Conservation (phyloP, 2,888 invertebrate species). For the Diplolepis rosae region DNA sequence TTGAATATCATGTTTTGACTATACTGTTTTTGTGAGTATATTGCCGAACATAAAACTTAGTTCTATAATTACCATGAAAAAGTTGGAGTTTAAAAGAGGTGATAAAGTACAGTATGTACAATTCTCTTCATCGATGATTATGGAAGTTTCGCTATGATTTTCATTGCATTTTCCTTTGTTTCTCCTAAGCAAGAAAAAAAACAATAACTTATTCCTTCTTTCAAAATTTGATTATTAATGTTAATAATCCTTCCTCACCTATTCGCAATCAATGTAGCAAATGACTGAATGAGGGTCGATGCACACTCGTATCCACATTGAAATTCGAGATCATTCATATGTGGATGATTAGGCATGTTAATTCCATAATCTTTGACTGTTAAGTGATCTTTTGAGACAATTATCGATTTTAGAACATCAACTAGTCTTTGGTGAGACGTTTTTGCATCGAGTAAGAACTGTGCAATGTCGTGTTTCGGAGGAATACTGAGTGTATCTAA, state of each 20-base stretch:
- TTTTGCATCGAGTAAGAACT: slow-evolving; percentile 51
- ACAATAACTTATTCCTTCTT: not conserved
- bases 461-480: slow-evolving; percentile 56
- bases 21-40: too few species aligned
- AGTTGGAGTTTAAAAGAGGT: slow-evolving; percentile 18
- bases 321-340: slow-evolving; percentile 28
- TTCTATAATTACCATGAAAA: slow-evolving; percentile 10
- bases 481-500: slow-evolving; percentile 52
- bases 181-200: not conserved
- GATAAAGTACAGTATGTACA: slow-evolving; percentile 26
- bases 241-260: not conserved
- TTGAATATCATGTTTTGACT: too few species aligned
- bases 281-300: slow-evolving; percentile 11
- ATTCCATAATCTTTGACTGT: slow-evolving; percentile 16
- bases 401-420: slow-evolving; percentile 5
- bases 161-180: slow-evolving; percentile 5
- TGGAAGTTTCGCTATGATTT: not conserved
- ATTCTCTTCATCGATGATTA: slow-evolving; percentile 16
- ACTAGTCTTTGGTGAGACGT: slow-evolving; percentile 23
- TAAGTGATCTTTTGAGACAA: slow-evolving; percentile 20
- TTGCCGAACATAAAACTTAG: not conserved
- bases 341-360: slow-evolving; percentile 17
- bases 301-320: slow-evolving; percentile 24
- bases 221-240: not conserved
- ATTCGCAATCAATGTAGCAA: slow-evolving; percentile 20